These are phyloP conservation scores for Clavelina lepadiformis DNA, from an alignment of 23 tunicate species.

Conservation along the genomic window DNA sequence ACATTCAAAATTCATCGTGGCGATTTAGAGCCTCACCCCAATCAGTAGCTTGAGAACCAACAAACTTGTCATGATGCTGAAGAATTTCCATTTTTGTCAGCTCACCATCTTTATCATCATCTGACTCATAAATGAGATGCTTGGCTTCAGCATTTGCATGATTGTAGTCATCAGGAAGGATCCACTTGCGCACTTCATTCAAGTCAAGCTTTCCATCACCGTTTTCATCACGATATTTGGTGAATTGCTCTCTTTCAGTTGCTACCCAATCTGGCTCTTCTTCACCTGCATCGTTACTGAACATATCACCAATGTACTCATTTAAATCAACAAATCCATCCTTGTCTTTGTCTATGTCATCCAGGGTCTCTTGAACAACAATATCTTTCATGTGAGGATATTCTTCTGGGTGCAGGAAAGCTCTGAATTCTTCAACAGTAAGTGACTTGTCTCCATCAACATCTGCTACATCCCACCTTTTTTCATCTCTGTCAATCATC, in stretches of 20 bases:
- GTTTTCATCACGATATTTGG: constrained; percentile 50
- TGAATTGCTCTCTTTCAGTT: constrained; percentile 77
- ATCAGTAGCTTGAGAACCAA: constrained; percentile 95
- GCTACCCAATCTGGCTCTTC: constrained; percentile 98
- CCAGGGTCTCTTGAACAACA: constrained; percentile 75
- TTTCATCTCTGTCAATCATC: constrained; percentile 70
- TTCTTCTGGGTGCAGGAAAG: constrained; percentile 95
- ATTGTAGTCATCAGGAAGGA: constrained; percentile 79
- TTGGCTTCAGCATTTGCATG: constrained; percentile 91
- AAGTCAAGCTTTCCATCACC: constrained; percentile 66
- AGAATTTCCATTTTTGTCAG: constrained; percentile 78
- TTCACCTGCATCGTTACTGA: constrained; percentile 45
- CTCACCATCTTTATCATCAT: constrained; percentile 61
- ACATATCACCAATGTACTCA: constrained; percentile 87
- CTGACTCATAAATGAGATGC: constrained; percentile 83
- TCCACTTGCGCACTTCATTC: constrained; percentile 87
- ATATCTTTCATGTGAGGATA: constrained; percentile 87
- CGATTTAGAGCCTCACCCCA: constrained; percentile 97
- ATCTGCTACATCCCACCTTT: constrained; percentile 73
- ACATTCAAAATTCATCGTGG: constrained; percentile 91
- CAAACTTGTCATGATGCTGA: constrained; percentile 79
- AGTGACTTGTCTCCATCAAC: constrained; percentile 38
- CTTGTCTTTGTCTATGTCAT: constrained; percentile 85
- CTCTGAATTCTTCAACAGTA: constrained; percentile 67
- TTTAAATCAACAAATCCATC: constrained; percentile 74